These are phyloP conservation scores for Tinea semifulvella DNA, from an alignment of 2,888 invertebrate species.

Conservation along the genomic window DNA sequence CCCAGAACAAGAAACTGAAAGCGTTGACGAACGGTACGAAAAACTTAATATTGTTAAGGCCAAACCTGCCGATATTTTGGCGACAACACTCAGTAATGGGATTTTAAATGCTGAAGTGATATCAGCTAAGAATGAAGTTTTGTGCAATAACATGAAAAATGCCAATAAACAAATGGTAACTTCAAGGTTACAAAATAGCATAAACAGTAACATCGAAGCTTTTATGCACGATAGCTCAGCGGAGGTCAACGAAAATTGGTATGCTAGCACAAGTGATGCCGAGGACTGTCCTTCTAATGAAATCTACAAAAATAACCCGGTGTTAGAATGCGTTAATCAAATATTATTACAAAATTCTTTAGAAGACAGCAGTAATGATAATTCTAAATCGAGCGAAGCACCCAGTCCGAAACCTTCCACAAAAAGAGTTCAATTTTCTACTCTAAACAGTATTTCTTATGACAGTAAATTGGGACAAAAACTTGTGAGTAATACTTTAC, in stretches of 20 bases:
- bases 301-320: constrained; percentile 82
- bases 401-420: constrained; percentile 57
- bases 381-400: constrained; percentile 54
- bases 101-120: constrained; percentile 41
- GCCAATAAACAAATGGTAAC: constrained; percentile 37
- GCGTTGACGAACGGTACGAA: constrained; percentile 37
- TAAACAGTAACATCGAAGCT: constrained; percentile 42
- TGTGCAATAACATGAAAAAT: constrained; percentile 45
- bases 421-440: constrained; percentile 71
- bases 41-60: constrained; percentile 38
- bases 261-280: constrained; percentile 80
- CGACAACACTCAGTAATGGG: constrained; percentile 34
- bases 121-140: constrained; percentile 53
- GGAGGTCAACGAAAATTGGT: constrained; percentile 79
- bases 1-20: constrained; percentile 55
- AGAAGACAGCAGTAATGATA: constrained; percentile 64
- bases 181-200: constrained; percentile 30
- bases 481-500: constrained; percentile 41
- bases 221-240: constrained; percentile 34
- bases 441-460: constrained; percentile 68
- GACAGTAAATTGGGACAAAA: constrained; percentile 51
- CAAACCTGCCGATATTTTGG: constrained; percentile 46
- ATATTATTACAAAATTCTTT: constrained; percentile 80
- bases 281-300: constrained; percentile 76
- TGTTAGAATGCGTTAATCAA: constrained; percentile 86